Conservation (phyloP, 2,113 vertebrate genomes). For the Clarias gariepinus region DNA sequence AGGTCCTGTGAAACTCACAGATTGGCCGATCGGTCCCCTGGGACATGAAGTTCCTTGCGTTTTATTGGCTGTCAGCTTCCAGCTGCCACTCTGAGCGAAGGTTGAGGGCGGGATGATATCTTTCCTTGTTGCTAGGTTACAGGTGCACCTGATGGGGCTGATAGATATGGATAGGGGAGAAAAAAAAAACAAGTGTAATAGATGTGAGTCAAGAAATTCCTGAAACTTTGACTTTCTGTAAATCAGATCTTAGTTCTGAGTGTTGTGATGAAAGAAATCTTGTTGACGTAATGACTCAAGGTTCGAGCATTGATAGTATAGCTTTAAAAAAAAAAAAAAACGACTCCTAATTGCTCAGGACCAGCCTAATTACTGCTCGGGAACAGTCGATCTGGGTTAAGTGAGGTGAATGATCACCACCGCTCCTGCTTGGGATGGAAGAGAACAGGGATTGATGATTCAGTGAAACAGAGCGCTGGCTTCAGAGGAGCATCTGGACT, state of each 20-base stretch:
- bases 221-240: slow-evolving; percentile 43
- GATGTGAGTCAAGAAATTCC: slow-evolving; percentile 42
- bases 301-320: slow-evolving; percentile 18
- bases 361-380: slow-evolving; percentile 67
- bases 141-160: slow-evolving; percentile 76
- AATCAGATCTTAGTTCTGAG: neutral
- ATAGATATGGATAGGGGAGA: slow-evolving; percentile 44
- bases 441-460: slow-evolving; percentile 38
- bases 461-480: neutral
- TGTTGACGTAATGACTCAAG: neutral
- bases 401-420: slow-evolving; percentile 70
- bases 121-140: slow-evolving; percentile 81
- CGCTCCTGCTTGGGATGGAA: slow-evolving; percentile 11
- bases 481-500: neutral
- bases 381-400: slow-evolving; percentile 69
- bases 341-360: slow-evolving; percentile 61
- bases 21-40: slow-evolving; percentile 50
- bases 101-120: slow-evolving; percentile 70
- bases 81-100: slow-evolving; percentile 69
- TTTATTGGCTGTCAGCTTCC: slow-evolving; percentile 63
- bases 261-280: neutral
- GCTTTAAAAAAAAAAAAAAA: slow-evolving; percentile 54
- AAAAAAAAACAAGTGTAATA: slow-evolving; percentile 45
- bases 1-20: slow-evolving; percentile 47
- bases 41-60: slow-evolving; percentile 50